Base-by-base conservation (phyloP, 2,113 vertebrate species). In the Silurus asotus region DNA sequence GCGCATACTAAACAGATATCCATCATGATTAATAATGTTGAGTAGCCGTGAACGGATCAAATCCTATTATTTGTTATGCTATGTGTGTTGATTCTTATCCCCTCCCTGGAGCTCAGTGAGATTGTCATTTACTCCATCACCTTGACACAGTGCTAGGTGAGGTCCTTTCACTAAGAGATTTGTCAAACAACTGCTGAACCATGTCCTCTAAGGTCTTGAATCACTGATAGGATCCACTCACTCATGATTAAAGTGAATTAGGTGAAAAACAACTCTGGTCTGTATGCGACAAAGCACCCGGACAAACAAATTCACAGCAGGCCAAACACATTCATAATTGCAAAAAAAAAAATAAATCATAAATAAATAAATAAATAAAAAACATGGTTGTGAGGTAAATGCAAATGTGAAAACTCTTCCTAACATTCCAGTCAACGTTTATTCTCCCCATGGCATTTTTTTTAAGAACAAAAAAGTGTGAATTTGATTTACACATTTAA, bases 111-210 rank as follows among this genome's bases (percentile, higher is more conserved):
- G 87, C 74, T 86, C 67, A 19, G 72, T 28, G 82, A 86, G 87
- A 88, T 88, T 83, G 84, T 81, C 82, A 89, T 90, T 92, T 85
- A 88, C 81, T 84, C 78, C 87, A 84, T 89, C 84, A 80, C 87
- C 88, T 88, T 88, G 89, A 89, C 76, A 90, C 37, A 84, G 86
- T 78, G 77, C 81, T 87, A 79, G 86, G 85, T 51, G 79, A 89
- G 86, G 84, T 88, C 80, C 87, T 86, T 90, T 91, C 89, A 88
- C 81, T 76, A 77, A 62, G 76, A 91, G 88, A 88, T 86, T 86
- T 89, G 88, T 91, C 90, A 90, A 89, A 89, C 83, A 88, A 87
- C 78, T 72, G 82, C 87, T 88, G 87, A 83, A 88, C 82, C 81
- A 23, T 72, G 72, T 64, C 61, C 85, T 88, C 87, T 53, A 62